Evolutionary conservation across 30 jellyfish, hydroid and myxozoan genomes (phyloP).

Genomic region (Sanderia malayensis): DNA sequence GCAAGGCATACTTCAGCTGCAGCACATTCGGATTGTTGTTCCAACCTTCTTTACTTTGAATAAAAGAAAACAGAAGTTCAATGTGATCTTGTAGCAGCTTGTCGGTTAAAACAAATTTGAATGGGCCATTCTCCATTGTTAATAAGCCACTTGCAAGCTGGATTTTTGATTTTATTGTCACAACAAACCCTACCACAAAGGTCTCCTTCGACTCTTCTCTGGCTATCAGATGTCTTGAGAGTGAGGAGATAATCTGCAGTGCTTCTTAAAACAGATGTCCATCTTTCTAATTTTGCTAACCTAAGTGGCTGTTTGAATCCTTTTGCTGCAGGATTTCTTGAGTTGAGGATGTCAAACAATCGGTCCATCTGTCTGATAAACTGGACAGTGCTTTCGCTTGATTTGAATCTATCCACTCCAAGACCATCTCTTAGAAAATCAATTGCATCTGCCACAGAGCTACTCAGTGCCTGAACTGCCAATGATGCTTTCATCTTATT

Average conservation of each 20-base stretch:
- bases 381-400: too few species aligned
- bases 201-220: too few species aligned
- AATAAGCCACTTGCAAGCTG: too few species aligned
- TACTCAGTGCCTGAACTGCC: too few species aligned
- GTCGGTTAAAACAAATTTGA: slow-evolving; percentile 12
- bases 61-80: slow-evolving; percentile 21
- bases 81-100: slow-evolving; percentile 44
- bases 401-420: too few species aligned
- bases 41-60: slow-evolving; percentile 24
- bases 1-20: slow-evolving; percentile 38
- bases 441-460: too few species aligned
- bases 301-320: neutral
- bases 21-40: slow-evolving; percentile 27
- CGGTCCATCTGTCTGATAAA: too few species aligned
- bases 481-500: neutral
- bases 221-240: slow-evolving; percentile 11
- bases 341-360: too few species aligned
- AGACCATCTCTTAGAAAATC: too few species aligned
- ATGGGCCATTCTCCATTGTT: too few species aligned
- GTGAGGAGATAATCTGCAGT: neutral
- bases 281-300: neutral
- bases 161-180: too few species aligned
- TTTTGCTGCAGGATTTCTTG: too few species aligned
- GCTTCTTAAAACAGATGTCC: slow-evolving; percentile 1
- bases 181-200: slow-evolving; percentile 8